Conservation (phyloP, 2,797 vertebrate genomes). For the Menidia menidia region DNA sequence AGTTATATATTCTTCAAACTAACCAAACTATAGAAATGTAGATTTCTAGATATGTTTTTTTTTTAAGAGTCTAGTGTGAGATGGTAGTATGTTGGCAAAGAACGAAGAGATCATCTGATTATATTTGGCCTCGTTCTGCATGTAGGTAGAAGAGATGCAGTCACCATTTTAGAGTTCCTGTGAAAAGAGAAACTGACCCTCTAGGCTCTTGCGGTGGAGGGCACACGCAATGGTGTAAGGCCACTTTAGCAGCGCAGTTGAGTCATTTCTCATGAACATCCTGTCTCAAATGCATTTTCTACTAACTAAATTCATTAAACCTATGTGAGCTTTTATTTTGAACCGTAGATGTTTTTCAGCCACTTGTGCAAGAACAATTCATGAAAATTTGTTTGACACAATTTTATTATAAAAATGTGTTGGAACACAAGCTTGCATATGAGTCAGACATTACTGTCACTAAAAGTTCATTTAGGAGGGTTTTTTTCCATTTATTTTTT, state of each 20-base stretch:
- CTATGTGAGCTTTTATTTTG: no score
- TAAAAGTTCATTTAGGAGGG: background rate
- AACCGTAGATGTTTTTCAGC: no score
- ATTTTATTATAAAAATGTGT: background rate
- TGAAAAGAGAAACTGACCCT: slow-evolving; percentile 43
- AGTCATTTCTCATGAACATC: background rate
- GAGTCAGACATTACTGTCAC: background rate
- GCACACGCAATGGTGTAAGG: background rate
- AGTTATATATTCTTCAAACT: no score
- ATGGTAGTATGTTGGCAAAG: background rate
- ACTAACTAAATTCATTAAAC: background rate
- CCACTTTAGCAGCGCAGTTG: background rate
- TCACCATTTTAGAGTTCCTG: slow-evolving; percentile 43
- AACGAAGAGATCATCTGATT: background rate
- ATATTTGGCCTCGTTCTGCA: background rate
- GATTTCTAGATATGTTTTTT: no score
- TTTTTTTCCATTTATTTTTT: slow-evolving; percentile 14
- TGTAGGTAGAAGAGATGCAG: slow-evolving; percentile 3
- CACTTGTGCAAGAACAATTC: background rate
- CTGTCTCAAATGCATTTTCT: no score
- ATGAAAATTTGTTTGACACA: background rate
- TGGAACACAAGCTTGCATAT: background rate
- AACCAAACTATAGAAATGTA: no score
- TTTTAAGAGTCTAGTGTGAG: no score
- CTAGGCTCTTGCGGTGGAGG: background rate